phyloP scores from a whole-genome alignment of 1,140 invertebrate species.

The Drosophila auraria region DNA sequence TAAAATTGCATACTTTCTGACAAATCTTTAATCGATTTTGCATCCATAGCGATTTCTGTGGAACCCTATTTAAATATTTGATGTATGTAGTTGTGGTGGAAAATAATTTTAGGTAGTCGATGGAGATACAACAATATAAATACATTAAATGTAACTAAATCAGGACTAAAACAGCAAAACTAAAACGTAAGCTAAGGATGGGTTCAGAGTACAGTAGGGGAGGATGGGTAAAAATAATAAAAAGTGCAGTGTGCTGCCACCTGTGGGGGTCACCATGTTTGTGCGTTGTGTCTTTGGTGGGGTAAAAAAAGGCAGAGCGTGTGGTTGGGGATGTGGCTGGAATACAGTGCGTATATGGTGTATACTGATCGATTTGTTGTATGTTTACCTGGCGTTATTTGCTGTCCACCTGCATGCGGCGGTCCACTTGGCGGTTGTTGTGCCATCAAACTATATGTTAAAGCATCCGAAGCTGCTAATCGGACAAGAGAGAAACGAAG shows the following conservation, averaged over 20 bases:
- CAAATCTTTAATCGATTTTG: background rate
- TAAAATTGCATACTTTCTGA: too few relatives aligned
- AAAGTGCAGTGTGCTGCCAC: slow-evolving; percentile 33
- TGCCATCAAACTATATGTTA: slow-evolving; percentile 85
- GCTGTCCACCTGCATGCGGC: slow-evolving; percentile 82
- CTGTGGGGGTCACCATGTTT: slow-evolving; percentile 54
- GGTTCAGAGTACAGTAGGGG: background rate
- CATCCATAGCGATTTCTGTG: background rate
- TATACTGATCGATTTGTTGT: slow-evolving; percentile 30
- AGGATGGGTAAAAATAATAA: slow-evolving; percentile 9
- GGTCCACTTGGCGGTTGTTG: slow-evolving; percentile 83
- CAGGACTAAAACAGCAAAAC: slow-evolving; percentile 24
- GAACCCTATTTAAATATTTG: background rate
- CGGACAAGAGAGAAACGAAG: slow-evolving; percentile 42
- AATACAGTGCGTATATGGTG: slow-evolving; percentile 4
- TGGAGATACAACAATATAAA: background rate
- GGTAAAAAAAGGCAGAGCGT: slow-evolving; percentile 3
- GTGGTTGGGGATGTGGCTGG: slow-evolving; percentile 2
- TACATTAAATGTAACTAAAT: slow-evolving; percentile 10
- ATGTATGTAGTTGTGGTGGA: background rate
- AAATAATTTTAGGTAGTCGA: background rate
- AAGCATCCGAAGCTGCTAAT: slow-evolving; percentile 84
- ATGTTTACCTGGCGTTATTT: slow-evolving; percentile 77
- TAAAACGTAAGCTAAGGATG: slow-evolving; percentile 14
- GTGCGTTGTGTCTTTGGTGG: slow-evolving; percentile 5